These are phyloP conservation scores for Kradibia gibbosae DNA, from an alignment of 1,140 invertebrate species.

Conservation along the genomic window DNA sequence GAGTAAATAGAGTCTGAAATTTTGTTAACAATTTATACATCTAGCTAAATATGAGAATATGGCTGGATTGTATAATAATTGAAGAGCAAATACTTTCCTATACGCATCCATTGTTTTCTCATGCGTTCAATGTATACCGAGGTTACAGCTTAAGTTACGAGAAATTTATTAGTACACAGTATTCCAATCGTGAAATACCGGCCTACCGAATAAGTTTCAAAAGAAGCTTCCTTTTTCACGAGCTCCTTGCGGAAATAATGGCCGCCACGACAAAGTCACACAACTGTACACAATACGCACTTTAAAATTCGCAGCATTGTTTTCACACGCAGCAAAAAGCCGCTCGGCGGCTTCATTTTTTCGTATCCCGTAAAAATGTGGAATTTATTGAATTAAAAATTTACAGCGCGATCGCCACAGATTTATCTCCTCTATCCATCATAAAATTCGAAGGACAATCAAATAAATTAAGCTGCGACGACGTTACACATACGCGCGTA, in stretches of 20 bases:
- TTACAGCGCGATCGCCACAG: constrained; percentile 41
- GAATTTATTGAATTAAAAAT: constrained; percentile 40
- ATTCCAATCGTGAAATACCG: not conserved
- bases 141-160: not conserved
- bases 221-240: not conserved
- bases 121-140: no score
- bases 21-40: no score
- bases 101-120: no score
- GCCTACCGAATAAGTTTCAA: not conserved
- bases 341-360: constrained; percentile 15
- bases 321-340: constrained; percentile 14
- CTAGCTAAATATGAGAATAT: no score
- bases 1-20: not conserved
- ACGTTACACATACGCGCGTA: constrained; percentile 37
- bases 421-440: constrained; percentile 51
- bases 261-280: not conserved
- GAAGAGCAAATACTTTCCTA: no score
- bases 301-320: not conserved
- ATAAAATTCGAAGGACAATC: constrained; percentile 48
- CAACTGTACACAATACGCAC: not conserved
- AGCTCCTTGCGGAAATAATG: not conserved
- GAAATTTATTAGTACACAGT: not conserved
- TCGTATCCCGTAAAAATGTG: constrained; percentile 17
- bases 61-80: no score
- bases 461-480: constrained; percentile 51